Conservation (phyloP, 2,888 invertebrate genomes). For the Calephelis perditalis region DNA sequence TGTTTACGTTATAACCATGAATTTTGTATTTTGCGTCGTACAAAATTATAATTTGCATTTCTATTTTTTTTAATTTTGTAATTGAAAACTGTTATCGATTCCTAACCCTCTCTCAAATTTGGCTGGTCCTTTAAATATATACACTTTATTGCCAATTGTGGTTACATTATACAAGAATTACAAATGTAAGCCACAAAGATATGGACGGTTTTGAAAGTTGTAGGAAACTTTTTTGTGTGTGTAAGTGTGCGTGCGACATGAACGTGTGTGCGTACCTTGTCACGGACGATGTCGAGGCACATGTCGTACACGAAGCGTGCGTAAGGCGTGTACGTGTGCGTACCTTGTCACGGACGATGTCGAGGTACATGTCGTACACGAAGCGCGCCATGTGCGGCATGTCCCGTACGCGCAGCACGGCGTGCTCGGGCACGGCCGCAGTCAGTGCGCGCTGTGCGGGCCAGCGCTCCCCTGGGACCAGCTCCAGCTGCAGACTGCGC, state of each 20-base stretch:
- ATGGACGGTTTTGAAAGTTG: no score
- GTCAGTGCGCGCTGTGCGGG: constrained; percentile 81
- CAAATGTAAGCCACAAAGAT: no score
- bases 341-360: constrained; percentile 76
- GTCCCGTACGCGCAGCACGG: constrained; percentile 83
- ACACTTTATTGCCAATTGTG: no score
- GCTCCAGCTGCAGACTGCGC: constrained; percentile 87
- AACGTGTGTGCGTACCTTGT: background rate
- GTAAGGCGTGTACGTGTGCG: background rate
- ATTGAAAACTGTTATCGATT: no score
- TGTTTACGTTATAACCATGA: no score
- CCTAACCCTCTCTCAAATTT: no score
- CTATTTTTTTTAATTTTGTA: no score
- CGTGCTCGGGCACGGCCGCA: constrained; percentile 53
- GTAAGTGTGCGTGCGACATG: background rate
- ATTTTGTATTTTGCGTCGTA: no score
- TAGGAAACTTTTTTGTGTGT: no score
- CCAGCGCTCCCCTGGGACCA: constrained; percentile 89
- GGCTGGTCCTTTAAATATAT: no score
- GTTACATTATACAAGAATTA: no score
- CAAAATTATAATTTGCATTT: no score
- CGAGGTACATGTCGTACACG: constrained; percentile 94
- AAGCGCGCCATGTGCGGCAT: constrained; percentile 98
- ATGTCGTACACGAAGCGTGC: constrained; percentile 96
- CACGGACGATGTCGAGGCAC: constrained; percentile 87